phyloP scores from a whole-genome alignment of 2,113 vertebrate species.

The Zapornia atra region DNA sequence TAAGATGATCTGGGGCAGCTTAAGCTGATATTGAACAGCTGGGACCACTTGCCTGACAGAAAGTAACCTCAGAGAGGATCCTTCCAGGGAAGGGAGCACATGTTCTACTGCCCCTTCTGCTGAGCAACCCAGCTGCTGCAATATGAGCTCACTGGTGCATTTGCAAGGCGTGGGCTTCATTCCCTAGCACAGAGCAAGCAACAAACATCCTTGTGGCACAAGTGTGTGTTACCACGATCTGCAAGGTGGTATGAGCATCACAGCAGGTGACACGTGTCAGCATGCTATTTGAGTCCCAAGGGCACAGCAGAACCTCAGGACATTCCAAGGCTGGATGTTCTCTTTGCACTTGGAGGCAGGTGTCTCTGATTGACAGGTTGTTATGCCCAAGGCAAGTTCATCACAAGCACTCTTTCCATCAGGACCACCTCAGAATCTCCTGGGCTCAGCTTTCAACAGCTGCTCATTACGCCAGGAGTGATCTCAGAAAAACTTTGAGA shows the following conservation, averaged over 20 bases:
- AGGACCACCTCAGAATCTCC: not conserved
- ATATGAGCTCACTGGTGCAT: not conserved
- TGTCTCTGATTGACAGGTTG: conserved; percentile 39
- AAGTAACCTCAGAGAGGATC: not conserved
- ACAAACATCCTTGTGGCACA: not conserved
- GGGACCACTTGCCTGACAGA: not conserved
- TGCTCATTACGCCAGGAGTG: not conserved
- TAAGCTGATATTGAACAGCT: not conserved
- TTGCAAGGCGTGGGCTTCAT: not conserved
- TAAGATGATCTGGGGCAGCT: not conserved
- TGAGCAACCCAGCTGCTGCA: conserved; percentile 21
- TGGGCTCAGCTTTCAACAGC: conserved; percentile 44
- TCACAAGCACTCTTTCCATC: not conserved
- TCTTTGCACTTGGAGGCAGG: not conserved
- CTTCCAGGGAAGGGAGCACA: not conserved
- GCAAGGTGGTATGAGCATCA: not conserved
- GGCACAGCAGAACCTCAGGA: not conserved
- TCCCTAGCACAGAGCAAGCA: not conserved
- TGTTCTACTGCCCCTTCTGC: not conserved
- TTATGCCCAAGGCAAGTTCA: not conserved
- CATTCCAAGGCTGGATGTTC: conserved; percentile 33
- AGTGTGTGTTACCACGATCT: not conserved
- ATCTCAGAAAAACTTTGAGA: not conserved
- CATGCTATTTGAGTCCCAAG: not conserved
- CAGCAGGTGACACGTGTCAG: not conserved